Percentiles rank a stretch among this genome's conserved stretches.
phyloP scores from a whole-genome alignment of 2,797 vertebrate genomes.

The Sebastes glaucus region DNA sequence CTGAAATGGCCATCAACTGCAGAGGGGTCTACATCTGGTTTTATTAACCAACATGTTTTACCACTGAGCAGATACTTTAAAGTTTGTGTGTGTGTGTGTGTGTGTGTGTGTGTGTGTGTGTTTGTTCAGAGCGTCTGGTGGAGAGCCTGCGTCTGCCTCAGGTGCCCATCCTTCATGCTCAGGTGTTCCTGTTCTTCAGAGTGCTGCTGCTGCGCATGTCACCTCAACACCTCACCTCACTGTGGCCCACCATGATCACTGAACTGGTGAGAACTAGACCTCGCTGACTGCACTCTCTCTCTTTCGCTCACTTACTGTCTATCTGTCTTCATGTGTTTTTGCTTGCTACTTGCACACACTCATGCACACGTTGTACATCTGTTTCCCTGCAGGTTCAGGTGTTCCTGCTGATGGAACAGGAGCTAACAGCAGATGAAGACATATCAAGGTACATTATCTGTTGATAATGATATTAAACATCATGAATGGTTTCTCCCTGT shows the following conservation, averaged over 20 bases:
- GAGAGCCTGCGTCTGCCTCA: constrained; percentile 97
- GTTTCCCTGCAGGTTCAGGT: constrained; percentile 90
- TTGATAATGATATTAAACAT: not conserved
- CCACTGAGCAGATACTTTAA: not conserved
- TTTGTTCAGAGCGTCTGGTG: constrained; percentile 92
- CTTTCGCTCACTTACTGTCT: not conserved
- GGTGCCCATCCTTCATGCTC: constrained; percentile 98
- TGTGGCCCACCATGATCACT: constrained; percentile 99
- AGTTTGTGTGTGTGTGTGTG: constrained; percentile 28
- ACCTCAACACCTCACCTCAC: constrained; percentile 97
- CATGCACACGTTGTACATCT: not conserved
- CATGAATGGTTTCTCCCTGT: not conserved
- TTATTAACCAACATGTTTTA: not conserved
- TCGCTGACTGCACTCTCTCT: not conserved
- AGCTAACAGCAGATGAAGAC: constrained; percentile 97
- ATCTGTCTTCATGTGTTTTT: not conserved
- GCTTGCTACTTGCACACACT: not conserved
- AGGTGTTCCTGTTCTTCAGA: constrained; percentile 99
- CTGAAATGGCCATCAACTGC: not conserved
- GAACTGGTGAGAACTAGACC: constrained; percentile 88
- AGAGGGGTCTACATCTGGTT: not conserved
- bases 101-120: constrained; percentile 39
- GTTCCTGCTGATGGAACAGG: constrained; percentile 98
- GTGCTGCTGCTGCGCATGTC: constrained; percentile 98
- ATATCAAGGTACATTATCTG: constrained; percentile 89